These are phyloP conservation scores for Probosciger aterrimus DNA, from an alignment of 2,113 vertebrate genomes.

Conservation along the genomic window DNA sequence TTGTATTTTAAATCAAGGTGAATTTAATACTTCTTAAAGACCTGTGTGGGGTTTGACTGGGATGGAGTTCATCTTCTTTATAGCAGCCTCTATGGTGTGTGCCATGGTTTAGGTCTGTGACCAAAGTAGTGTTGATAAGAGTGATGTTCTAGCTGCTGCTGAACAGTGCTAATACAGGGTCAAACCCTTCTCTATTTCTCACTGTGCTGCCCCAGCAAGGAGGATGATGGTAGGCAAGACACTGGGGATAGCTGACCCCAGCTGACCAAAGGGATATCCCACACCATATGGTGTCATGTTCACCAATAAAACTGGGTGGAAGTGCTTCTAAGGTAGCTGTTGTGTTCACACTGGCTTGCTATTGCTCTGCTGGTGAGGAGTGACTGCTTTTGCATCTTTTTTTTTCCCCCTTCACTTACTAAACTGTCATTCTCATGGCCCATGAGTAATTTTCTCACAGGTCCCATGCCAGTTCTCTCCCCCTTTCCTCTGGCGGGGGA, in stretches of 20 bases:
- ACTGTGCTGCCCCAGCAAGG: fast-evolving
- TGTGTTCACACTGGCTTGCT: neutral
- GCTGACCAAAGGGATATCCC: neutral
- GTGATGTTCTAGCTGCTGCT: neutral
- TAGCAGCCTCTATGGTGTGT: neutral
- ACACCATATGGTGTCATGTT: neutral
- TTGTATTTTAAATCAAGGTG: neutral
- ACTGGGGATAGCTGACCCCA: neutral
- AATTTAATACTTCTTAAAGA: neutral
- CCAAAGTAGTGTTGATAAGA: neutral
- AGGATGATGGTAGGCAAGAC: neutral
- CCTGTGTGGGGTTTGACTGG: neutral
- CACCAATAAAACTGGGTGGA: neutral
- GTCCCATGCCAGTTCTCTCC: neutral
- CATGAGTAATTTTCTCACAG: neutral
- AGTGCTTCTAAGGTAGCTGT: neutral
- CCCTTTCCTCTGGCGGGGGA: neutral
- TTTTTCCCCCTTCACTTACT: neutral
- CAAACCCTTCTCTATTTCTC: neutral
- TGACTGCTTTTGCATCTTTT: neutral
- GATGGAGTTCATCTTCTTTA: neutral
- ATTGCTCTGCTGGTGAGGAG: neutral
- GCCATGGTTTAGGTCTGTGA: neutral
- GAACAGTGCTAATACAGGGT: neutral
- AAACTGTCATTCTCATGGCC: neutral